Evolutionary conservation across 2,113 vertebrate species (phyloP).

Genomic region (Fulica atra): DNA sequence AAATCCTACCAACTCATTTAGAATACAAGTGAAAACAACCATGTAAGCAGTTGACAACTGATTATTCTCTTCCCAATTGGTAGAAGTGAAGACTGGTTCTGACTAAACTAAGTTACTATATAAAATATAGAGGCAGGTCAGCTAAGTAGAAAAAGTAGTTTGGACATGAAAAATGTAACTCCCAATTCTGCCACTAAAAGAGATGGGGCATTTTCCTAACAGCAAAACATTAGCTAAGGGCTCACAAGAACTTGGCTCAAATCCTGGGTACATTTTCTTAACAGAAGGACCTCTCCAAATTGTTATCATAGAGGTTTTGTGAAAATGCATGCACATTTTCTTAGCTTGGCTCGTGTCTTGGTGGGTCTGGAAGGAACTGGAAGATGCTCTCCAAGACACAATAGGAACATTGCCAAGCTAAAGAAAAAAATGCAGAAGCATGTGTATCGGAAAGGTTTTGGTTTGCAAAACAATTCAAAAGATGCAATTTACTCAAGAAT

Average conservation of each 20-base stretch:
- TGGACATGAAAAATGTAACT: not conserved
- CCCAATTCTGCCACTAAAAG: not conserved
- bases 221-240: not conserved
- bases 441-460: not conserved
- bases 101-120: not conserved
- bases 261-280: not conserved
- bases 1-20: not conserved
- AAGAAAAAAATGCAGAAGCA: not conserved
- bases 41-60: not conserved
- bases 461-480: not conserved
- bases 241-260: not conserved
- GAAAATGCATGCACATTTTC: not conserved
- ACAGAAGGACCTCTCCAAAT: not conserved
- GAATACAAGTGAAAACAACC: not conserved
- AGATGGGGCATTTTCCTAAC: rapidly evolving
- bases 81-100: not conserved
- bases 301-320: not conserved
- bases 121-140: not conserved
- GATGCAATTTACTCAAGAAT: not conserved
- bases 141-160: not conserved
- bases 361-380: not conserved
- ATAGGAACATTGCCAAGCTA: not conserved
- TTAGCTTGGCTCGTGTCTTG: not conserved
- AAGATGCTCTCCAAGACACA: not conserved
- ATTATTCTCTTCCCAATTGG: not conserved